phyloP scores from a whole-genome alignment of 2,888 invertebrate genomes.

The Nomada ferruginata region DNA sequence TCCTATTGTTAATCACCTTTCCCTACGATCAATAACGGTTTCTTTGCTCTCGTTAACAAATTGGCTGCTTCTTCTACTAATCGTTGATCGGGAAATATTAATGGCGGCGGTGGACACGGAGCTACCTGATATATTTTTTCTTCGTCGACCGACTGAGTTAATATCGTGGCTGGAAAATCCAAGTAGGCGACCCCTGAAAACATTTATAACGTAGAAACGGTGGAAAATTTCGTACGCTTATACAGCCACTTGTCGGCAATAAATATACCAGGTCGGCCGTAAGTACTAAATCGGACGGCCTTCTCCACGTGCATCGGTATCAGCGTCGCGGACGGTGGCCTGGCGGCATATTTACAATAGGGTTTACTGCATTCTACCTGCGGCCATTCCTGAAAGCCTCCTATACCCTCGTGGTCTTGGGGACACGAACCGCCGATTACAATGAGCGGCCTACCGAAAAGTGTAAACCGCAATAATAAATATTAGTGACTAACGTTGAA shows the following conservation, averaged over 20 bases:
- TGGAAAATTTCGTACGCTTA: neutral
- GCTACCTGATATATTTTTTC: conserved; percentile 75
- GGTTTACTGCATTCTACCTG: conserved; percentile 95
- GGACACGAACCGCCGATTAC: conserved; percentile 97
- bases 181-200: conserved; percentile 89
- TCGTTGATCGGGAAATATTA: conserved; percentile 89
- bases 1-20: conserved; percentile 86
- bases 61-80: conserved; percentile 90
- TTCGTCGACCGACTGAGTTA: conserved; percentile 85
- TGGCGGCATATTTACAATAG: conserved; percentile 95
- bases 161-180: conserved; percentile 95
- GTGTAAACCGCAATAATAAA: neutral
- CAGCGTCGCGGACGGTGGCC: conserved; percentile 92
- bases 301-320: conserved; percentile 97
- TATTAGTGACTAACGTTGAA: neutral
- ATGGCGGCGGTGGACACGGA: conserved; percentile 86
- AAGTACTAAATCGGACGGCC: conserved; percentile 92
- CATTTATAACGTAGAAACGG: neutral
- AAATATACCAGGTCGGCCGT: conserved; percentile 92
- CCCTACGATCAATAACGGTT: conserved; percentile 95
- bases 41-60: conserved; percentile 89
- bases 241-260: neutral
- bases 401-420: conserved; percentile 96
- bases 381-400: conserved; percentile 97
- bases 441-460: conserved; percentile 89